phyloP scores from a whole-genome alignment of 2,888 invertebrate genomes.

The Chelonus formosanus region DNA sequence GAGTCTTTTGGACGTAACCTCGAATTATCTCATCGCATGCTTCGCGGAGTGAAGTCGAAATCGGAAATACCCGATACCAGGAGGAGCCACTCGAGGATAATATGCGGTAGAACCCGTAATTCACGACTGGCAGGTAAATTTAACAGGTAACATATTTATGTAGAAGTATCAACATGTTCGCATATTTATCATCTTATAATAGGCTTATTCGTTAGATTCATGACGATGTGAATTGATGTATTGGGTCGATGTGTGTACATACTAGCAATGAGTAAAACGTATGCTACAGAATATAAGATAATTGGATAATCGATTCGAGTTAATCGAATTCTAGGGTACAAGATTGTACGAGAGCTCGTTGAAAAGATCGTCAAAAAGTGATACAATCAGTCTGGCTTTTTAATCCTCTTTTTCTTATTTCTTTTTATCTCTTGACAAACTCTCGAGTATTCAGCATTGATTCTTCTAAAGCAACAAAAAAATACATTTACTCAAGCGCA shows the following conservation, averaged over 20 bases:
- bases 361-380: background rate
- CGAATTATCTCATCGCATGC: constrained; percentile 41
- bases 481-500: too few species aligned
- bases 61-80: constrained; percentile 43
- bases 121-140: constrained; percentile 43
- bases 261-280: constrained; percentile 10
- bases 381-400: too few species aligned
- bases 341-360: constrained; percentile 16
- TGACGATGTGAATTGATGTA: constrained; percentile 6
- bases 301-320: constrained; percentile 32
- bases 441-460: too few species aligned
- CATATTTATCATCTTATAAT: constrained; percentile 1
- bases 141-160: constrained; percentile 11
- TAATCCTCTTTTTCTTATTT: too few species aligned
- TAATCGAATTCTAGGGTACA: constrained; percentile 17
- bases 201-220: constrained; percentile 1
- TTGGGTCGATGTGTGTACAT: constrained; percentile 10
- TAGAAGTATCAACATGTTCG: constrained; percentile 8
- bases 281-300: constrained; percentile 18
- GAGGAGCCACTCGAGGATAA: constrained; percentile 41
- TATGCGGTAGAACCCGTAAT: constrained; percentile 44
- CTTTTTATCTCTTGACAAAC: too few species aligned
- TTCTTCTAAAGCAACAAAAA: too few species aligned
- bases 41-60: constrained; percentile 39
- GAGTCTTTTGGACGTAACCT: constrained; percentile 15